Base-by-base conservation (phyloP, 2,797 vertebrate species). In the Scomberomorus guttatus region DNA sequence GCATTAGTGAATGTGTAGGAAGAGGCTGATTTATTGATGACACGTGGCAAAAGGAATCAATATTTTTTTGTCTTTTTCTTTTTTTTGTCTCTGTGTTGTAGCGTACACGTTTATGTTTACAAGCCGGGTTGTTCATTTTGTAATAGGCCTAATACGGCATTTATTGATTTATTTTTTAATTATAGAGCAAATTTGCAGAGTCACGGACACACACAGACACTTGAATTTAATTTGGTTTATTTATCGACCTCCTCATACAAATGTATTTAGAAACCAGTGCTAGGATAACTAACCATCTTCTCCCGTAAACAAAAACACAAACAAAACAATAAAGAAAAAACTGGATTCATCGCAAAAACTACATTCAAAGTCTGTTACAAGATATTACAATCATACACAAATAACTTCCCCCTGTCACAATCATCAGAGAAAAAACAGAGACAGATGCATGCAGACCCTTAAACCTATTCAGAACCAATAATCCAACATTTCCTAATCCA, bases 241-340 rank as follows among this genome's bases (percentile, higher is more conserved):
- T 87, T 81, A 89, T 75, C 90, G 29, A 68, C 4, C 18, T 58
- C 44, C 46, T 83, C 51, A 72, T 87, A 89, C 81, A 89, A 87
- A 88, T 73, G 17, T 65, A 44, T 72, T 70, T 62, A 59, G 10
- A 83, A 79, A 81, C 52, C 1, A 37, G 27, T 60, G 17, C 17
- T 3, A 24, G 6, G n/a, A 50, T 14, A 46, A 6, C 18, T 79
- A 18, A 32, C 18, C 25, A 22, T 48, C 22, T 61, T 22, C 8
- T 25, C 58, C 22, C 17, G 22, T 24, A 56, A 62, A 55, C 62
- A 66, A 10, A 51, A 46, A 83, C 54, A 59, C 46, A 57, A 32
- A 46, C 0, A 68, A 10, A 54, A 29, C 39, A 3, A 58, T 9
- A 68, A 20, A 62, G 5, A 29, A 27, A 63, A 39, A 22, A 25